Percentiles rank a stretch among this genome's conserved stretches.
Conservation (phyloP, 1,140 invertebrate genomes). For the Whitmania pigra region DNA sequence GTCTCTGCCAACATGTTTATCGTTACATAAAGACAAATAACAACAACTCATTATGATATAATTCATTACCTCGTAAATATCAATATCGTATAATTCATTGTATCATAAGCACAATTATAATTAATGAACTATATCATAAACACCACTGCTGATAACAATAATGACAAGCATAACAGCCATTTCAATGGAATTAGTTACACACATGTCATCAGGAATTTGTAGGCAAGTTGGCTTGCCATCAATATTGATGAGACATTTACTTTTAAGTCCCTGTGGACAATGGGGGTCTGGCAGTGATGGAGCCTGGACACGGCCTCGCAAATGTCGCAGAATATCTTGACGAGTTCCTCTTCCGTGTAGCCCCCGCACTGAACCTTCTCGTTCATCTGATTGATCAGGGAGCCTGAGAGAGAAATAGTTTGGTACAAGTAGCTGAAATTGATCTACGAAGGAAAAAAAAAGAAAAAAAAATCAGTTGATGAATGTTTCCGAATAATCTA, state of each 20-base stretch:
- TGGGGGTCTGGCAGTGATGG: constrained; percentile 85
- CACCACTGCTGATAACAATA: too few relatives aligned
- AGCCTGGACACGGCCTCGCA: constrained; percentile 81
- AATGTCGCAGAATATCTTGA: constrained; percentile 85
- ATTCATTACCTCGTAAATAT: too few relatives aligned
- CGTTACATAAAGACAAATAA: too few relatives aligned
- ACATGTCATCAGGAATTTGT: constrained; percentile 10
- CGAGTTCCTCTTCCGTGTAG: constrained; percentile 61
- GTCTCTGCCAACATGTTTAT: too few relatives aligned
- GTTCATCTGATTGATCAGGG: constrained; percentile 79
- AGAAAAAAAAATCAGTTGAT: too few relatives aligned
- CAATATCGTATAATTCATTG: too few relatives aligned
- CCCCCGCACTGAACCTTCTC: constrained; percentile 45
- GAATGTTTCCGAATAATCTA: too few relatives aligned
- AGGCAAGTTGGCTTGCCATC: not conserved
- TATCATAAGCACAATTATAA: too few relatives aligned
- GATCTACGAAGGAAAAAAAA: too few relatives aligned
- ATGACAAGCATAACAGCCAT: not conserved
- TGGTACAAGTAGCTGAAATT: too few relatives aligned
- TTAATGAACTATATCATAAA: too few relatives aligned
- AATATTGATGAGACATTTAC: constrained; percentile 40
- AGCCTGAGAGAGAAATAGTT: constrained; percentile 33
- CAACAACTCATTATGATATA: too few relatives aligned
- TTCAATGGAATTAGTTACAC: not conserved
- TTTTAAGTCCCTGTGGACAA: constrained; percentile 88